phyloP scores from a whole-genome alignment of 2,797 vertebrate genomes.

The Bradypus variegatus region DNA sequence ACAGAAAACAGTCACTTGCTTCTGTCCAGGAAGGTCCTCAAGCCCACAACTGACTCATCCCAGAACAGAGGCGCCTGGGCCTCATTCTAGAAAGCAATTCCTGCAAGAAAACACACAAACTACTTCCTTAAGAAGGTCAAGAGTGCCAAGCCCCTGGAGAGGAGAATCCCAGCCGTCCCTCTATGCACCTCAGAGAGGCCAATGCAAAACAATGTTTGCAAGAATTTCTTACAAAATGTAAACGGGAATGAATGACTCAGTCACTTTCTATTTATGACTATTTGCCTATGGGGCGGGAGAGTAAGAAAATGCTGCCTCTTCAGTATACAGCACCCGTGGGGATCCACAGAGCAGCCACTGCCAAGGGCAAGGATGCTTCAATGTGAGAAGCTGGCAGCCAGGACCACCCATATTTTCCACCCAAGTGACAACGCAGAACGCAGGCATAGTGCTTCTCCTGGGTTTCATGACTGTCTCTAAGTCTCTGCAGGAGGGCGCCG shows the following conservation, averaged over 20 bases:
- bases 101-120: background rate
- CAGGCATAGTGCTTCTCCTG: background rate
- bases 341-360: background rate
- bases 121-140: background rate
- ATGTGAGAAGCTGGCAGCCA: background rate
- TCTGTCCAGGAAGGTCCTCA: background rate
- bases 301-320: background rate
- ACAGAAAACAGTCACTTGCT: background rate
- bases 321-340: background rate
- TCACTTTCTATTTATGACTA: background rate
- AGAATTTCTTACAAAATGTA: background rate
- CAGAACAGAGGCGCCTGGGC: background rate
- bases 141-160: background rate
- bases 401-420: background rate
- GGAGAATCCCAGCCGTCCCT: background rate
- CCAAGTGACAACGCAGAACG: background rate
- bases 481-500: background rate
- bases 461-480: background rate
- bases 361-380: background rate
- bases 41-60: background rate
- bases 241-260: background rate
- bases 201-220: background rate
- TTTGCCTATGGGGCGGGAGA: background rate
- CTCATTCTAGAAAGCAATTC: conserved; percentile 22
- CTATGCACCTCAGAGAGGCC: background rate